Base-by-base conservation (phyloP, 2,888 invertebrate species). In the Prenolepis imparis region DNA sequence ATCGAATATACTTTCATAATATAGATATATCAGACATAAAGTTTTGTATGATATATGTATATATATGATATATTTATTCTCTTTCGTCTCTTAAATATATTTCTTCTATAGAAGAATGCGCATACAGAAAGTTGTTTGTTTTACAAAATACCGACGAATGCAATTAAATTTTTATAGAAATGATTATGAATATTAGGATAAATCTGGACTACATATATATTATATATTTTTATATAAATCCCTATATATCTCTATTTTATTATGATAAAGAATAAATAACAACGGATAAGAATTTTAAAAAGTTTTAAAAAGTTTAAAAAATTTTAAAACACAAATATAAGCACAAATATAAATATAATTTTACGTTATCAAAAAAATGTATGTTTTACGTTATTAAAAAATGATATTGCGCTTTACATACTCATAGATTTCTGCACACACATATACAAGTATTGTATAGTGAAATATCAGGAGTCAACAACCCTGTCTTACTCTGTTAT, bases 11-110 rank as follows among this genome's bases (percentile, higher is more conserved):
- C n/a, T 52, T 48, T 48, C 0, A n/a, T 44, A 4, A 28, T 28
- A 73, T 44, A 32, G 24, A 57, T 36, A 15, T 57, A 11, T 72
- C 72, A 41, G 28, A 59, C 59, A 28, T 18, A 72, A 8, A 28
- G 5, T 3, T 15, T 52, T 18, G 3, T 72, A 39, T 18, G 15
- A 57, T 57, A 9, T 70, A 36, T 21, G 24, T 21, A 55, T 1
- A 68, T 52, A 48, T 11, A 4, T 41, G 32, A 68, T 67, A 36
- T 21, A 55, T 70, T 48, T 48, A 55, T 55, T 21, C 4, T 36
- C n/a, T n/a, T n/a, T n/a, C 1, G 6, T 8, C 48, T 5, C 18
- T 67, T 68, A 68, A 36, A 55, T 52, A 36, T 32, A 70, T 59
- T 5, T 28, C 52, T 55, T 55, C 3, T 36, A 15, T 15, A 36